phyloP scores from a whole-genome alignment of 2,113 vertebrate genomes.

The Heterotis niloticus region DNA sequence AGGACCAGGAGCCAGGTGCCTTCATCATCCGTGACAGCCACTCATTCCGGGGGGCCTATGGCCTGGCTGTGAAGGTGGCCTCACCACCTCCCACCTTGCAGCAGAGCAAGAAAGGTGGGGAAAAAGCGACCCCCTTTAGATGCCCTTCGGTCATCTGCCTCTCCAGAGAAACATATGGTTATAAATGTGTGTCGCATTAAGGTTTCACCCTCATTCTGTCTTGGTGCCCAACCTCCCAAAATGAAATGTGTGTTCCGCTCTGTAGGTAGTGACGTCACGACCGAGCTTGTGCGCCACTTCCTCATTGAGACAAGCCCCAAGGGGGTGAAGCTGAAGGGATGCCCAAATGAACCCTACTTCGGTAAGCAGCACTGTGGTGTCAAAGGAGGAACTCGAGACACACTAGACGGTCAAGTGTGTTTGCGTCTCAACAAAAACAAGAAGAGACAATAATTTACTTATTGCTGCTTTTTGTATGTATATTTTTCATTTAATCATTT shows the following conservation, averaged over 20 bases:
- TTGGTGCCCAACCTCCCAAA: not conserved
- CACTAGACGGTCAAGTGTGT: no score
- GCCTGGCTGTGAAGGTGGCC: conserved; percentile 94
- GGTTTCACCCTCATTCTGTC: no score
- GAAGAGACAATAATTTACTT: no score
- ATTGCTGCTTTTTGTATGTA: no score
- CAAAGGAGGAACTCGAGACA: not conserved
- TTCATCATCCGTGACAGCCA: conserved; percentile 97
- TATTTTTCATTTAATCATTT: no score
- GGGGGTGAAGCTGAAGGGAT: conserved; percentile 97
- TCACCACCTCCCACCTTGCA: conserved; percentile 86
- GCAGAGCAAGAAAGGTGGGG: conserved; percentile 89
- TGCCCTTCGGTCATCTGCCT: not conserved
- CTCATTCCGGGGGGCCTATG: conserved; percentile 93
- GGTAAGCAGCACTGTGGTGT: conserved; percentile 63
- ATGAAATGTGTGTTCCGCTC: conserved; percentile 11
- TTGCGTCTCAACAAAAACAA: no score
- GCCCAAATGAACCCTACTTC: conserved; percentile 93
- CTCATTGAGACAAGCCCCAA: conserved; percentile 94
- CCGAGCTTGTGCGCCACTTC: conserved; percentile 94
- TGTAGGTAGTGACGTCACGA: conserved; percentile 75
- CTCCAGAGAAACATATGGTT: not conserved
- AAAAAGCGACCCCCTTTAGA: not conserved
- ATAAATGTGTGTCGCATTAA: not conserved
- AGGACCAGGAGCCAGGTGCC: conserved; percentile 87